Conservation (phyloP, 1,140 invertebrate genomes). For the Diploscapter pachys region DNA sequence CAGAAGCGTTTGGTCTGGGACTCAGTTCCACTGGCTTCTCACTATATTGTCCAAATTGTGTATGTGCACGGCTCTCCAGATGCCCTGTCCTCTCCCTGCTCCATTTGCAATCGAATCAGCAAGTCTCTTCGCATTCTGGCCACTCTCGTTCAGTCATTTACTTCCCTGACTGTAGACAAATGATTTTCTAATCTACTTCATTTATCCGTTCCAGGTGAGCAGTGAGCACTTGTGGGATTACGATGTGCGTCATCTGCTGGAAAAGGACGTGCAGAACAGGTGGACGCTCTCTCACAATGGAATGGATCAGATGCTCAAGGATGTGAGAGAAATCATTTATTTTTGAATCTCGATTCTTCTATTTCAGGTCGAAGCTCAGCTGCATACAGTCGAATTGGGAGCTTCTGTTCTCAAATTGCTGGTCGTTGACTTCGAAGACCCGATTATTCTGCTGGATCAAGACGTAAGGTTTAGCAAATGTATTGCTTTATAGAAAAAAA, state of each 20-base stretch:
- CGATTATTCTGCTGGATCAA: constrained; percentile 28
- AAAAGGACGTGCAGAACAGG: constrained; percentile 33
- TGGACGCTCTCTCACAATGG: constrained; percentile 21
- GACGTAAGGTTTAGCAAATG: constrained; percentile 18
- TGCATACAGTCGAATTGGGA: constrained; percentile 28
- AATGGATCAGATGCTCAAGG: constrained; percentile 12
- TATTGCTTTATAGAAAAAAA: too few species aligned
- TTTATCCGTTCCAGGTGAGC: constrained; percentile 16
- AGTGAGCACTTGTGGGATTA: constrained; percentile 38
- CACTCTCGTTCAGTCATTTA: background rate
- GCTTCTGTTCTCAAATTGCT: constrained; percentile 20
- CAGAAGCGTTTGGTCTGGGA: constrained; percentile 38
- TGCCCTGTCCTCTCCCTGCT: background rate
- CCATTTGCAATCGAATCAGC: too few species aligned
- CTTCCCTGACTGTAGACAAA: constrained; percentile 13
- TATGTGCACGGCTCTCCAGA: constrained; percentile 16
- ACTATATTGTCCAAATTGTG: constrained; percentile 34
- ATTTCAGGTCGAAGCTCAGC: constrained; percentile 19
- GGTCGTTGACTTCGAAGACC: constrained; percentile 23
- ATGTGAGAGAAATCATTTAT: too few species aligned
- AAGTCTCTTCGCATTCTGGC: too few species aligned
- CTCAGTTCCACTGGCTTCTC: constrained; percentile 28
- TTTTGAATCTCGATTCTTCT: too few species aligned
- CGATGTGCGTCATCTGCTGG: constrained; percentile 26
- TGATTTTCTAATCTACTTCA: background rate